A percentile compares a stretch with the other conserved stretches of the same genome.
Conservation (phyloP, 2,113 vertebrate species). For the Leptobrachium leishanense region DNA sequence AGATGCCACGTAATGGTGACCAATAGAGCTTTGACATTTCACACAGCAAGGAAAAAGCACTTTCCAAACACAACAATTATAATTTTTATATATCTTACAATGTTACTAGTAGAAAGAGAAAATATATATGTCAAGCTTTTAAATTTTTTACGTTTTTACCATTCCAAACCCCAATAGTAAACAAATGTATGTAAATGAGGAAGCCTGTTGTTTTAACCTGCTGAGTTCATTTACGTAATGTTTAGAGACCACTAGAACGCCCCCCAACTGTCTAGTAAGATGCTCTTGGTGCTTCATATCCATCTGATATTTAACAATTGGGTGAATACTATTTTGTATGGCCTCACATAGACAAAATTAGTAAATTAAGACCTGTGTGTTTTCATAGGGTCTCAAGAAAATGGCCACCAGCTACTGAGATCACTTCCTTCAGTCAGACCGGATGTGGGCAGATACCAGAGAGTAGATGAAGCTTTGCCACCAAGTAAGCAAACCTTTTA, state of each 20-base stretch:
- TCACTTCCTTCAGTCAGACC: constrained; percentile 91
- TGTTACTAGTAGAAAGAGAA: too few relatives aligned
- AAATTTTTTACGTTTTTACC: too few relatives aligned
- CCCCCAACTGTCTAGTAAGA: not conserved
- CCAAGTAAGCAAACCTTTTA: constrained; percentile 81
- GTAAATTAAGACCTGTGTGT: constrained; percentile 36
- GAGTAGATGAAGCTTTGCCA: constrained; percentile 96
- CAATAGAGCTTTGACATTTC: too few relatives aligned
- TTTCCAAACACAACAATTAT: too few relatives aligned
- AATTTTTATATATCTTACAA: too few relatives aligned
- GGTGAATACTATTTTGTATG: not conserved
- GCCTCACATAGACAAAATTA: not conserved
- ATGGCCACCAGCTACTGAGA: constrained; percentile 83
- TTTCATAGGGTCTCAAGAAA: constrained; percentile 75
- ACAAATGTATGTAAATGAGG: too few relatives aligned
- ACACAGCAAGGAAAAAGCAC: too few relatives aligned
- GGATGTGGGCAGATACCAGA: constrained; percentile 93
- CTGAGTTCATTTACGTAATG: too few relatives aligned
- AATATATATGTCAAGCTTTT: too few relatives aligned
- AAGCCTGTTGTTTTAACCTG: too few relatives aligned
- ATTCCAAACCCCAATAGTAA: too few relatives aligned
- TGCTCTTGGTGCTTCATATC: not conserved
- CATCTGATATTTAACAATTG: not conserved
- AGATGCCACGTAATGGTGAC: too few relatives aligned
- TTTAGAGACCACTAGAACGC: not conserved